Evolutionary conservation across 2,113 vertebrate species (phyloP), one percentile per base, ranked within the genome.

Genomic region (Eubucco bourcierii): DNA sequence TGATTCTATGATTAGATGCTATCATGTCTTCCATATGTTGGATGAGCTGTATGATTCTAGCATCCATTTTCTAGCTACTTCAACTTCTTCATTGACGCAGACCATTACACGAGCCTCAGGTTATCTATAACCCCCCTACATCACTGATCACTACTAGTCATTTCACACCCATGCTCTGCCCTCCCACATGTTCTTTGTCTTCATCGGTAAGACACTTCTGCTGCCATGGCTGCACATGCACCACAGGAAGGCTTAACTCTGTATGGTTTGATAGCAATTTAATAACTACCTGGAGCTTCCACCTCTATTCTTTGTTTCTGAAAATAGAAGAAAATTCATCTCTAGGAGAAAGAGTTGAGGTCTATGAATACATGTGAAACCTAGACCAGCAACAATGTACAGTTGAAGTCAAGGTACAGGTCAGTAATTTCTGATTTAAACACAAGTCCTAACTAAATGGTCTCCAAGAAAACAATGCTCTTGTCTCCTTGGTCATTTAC

Each of bases 61-160:
- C 6, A 82, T 46, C 63, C 63, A 39, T 50, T 79, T 67, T 50
- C 29, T 44, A 47, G 1, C 10, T 63, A 12, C 37, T 75, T 87
- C 67, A 79, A 12, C 50, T 50, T 75, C 66, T 55, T 37, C 75
- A 44, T 33, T 61, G 46, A n/a, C 0, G 0, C 4, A 59, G 19
- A 31, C 21, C 39, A 56, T 59, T 16, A 39, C 18, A 31, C 20
- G 72, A 73, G 87, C 27, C 23, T 61, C 55, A 39, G 6, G 20
- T 44, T 72, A 84, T 66, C 63, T 53, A 28, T 19, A 44, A 33
- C 11, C 17, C 33, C 12, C 39, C n/a, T n/a, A 65, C 17, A 39
- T 28, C 20, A 44, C 29, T 44, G 15, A 91, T 25, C 80, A 29
- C n/a, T 66, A 63, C 8, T 2, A 21, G 47, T 27, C 50, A 34